These are phyloP conservation scores for Cylindroiulus punctatus DNA, from an alignment of 2,888 invertebrate genomes.

Conservation along the genomic window DNA sequence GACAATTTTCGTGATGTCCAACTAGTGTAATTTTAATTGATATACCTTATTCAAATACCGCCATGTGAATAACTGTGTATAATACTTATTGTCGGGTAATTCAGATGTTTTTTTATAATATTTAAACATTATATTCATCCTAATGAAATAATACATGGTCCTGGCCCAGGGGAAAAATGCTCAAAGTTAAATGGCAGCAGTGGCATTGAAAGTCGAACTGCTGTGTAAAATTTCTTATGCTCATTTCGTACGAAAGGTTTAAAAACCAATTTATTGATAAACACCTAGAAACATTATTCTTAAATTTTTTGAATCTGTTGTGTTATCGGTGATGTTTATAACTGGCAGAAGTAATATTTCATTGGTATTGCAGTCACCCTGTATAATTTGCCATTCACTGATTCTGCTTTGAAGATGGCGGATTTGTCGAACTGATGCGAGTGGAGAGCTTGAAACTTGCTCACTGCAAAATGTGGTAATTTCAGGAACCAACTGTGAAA, in stretches of 20 bases:
- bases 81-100: too few relatives aligned
- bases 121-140: background rate
- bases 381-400: background rate
- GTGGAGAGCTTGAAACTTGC: slow-evolving; percentile 27
- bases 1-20: background rate
- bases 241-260: background rate
- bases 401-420: slow-evolving; percentile 37
- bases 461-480: slow-evolving; percentile 12
- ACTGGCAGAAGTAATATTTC: background rate
- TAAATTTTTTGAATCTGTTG: background rate
- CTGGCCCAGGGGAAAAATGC: background rate
- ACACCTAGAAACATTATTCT: background rate
- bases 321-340: background rate
- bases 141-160: background rate
- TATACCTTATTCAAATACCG: background rate
- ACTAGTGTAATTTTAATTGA: background rate
- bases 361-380: background rate
- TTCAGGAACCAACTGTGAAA: background rate
- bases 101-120: background rate
- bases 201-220: background rate
- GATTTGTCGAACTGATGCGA: slow-evolving; percentile 8
- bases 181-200: background rate
- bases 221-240: background rate
- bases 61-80: background rate
- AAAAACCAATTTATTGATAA: background rate